These are phyloP conservation scores for Penaeus japonicus DNA, from an alignment of 1,140 invertebrate species.

Conservation along the genomic window DNA sequence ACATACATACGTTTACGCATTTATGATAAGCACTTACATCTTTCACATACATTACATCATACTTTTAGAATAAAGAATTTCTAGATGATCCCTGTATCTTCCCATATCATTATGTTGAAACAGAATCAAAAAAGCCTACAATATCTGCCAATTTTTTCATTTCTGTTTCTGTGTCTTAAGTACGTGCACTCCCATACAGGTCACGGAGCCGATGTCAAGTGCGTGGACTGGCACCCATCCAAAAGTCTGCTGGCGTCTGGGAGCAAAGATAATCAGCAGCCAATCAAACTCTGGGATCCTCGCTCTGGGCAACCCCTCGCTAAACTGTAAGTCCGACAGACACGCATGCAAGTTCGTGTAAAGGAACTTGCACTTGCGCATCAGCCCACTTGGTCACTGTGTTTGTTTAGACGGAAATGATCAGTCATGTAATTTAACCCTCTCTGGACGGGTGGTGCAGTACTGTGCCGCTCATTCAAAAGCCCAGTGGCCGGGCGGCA, in stretches of 20 bases:
- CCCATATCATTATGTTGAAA: background rate
- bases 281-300: slow-evolving; percentile 99
- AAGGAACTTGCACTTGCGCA: background rate
- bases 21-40: background rate
- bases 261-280: slow-evolving; percentile 99
- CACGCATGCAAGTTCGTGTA: background rate
- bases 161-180: background rate
- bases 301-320: slow-evolving; percentile 82
- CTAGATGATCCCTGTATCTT: background rate
- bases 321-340: slow-evolving; percentile 69
- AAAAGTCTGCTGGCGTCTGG: slow-evolving; percentile 97
- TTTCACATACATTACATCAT: too few species aligned
- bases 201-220: slow-evolving; percentile 99
- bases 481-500: too few species aligned
- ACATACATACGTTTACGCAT: background rate
- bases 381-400: too few species aligned
- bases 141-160: too few species aligned
- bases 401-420: too few species aligned
- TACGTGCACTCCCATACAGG: slow-evolving; percentile 69
- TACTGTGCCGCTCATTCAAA: too few species aligned
- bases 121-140: too few species aligned
- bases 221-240: slow-evolving; percentile 99
- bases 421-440: background rate
- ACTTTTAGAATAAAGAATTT: too few species aligned
- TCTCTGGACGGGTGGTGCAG: too few species aligned